Conservation (phyloP, 2,113 vertebrate species). For the Benitochromis conjunctus region DNA sequence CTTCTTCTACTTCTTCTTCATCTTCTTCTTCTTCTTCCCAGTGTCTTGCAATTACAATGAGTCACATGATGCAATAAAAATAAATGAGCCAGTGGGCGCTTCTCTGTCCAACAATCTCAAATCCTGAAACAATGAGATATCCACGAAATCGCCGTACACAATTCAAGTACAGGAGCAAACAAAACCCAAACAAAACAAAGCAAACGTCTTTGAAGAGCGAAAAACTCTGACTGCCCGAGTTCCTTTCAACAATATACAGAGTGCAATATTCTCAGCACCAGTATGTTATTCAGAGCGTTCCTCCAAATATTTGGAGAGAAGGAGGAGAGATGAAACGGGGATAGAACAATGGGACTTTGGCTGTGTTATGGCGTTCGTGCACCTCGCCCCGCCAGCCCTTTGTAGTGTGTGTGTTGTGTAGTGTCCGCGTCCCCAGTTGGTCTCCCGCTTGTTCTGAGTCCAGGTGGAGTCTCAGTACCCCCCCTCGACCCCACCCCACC, state of each 20-base stretch:
- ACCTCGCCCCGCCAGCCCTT: conserved; percentile 69
- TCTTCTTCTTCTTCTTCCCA: conserved; percentile 10
- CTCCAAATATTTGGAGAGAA: conserved; percentile 80
- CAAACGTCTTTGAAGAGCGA: conserved; percentile 71
- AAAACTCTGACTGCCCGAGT: conserved; percentile 68
- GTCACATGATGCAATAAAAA: conserved; percentile 71
- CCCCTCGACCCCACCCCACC: neutral
- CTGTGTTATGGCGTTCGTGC: conserved; percentile 73
- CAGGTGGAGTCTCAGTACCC: conserved; percentile 57
- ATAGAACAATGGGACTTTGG: conserved; percentile 74
- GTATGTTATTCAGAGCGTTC: conserved; percentile 74
- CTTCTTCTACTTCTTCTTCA: neutral
- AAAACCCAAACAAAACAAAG: conserved; percentile 76
- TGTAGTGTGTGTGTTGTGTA: conserved; percentile 59
- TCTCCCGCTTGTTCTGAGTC: conserved; percentile 58
- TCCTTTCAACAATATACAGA: conserved; percentile 82
- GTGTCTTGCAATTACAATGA: conserved; percentile 60
- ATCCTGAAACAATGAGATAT: conserved; percentile 77
- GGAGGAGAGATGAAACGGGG: conserved; percentile 76
- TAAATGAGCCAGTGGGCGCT: conserved; percentile 68
- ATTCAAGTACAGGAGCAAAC: conserved; percentile 72
- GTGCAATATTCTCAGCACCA: conserved; percentile 71
- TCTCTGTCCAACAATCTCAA: conserved; percentile 66
- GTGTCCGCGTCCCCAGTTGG: conserved; percentile 54
- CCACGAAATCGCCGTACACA: conserved; percentile 68